Base-by-base conservation (phyloP, 2,797 vertebrate genomes). In the Chanos chanos region DNA sequence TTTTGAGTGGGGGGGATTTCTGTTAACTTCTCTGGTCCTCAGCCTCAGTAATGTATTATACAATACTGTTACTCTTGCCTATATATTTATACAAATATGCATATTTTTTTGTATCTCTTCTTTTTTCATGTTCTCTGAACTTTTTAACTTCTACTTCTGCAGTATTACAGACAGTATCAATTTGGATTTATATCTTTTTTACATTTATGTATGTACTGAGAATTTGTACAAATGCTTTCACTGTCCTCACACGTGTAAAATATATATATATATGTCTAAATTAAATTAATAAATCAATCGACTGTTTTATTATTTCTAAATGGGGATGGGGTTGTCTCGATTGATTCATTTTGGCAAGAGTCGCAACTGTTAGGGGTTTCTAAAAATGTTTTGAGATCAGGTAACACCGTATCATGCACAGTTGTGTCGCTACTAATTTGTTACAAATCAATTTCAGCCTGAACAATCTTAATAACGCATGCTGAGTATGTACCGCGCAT, bases 271-370 rank as follows among this genome's bases (percentile, higher is more conserved):
- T 93, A 92, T 92, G 89, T 91, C 90, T 91, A 90, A 89, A 92
- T 93, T 92, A 94, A 92, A 91, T 94, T 92, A 93, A 93, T 91
- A 90, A 90, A 77, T 60, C 82, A 76, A 87, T 80, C 81, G 85
- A 72, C 86, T 75, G 80, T 83, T 81, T 52, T 59, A 25, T 85
- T 56, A 78, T 86, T 88, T 80, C 25, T 56, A 15, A 41, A 30
- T 28, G 47, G 3, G 21, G 1, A 3, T 19, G 39, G 13, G 15
- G 0, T 40, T 40, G 19, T 53, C 25, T 15, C 3, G 45, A 36
- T n/a, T n/a, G n/a, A n/a, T n/a, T n/a, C n/a, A n/a, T n/a, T n/a
- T n/a, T n/a, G n/a, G n/a, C n/a, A n/a, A n/a, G n/a, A n/a, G n/a
- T n/a, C n/a, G n/a, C n/a, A n/a, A n/a, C n/a, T n/a, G n/a, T n/a